A percentile compares a stretch with the other conserved stretches of the same genome.
Conservation (phyloP, 2,888 invertebrate species). For the Leucoma salicis region DNA sequence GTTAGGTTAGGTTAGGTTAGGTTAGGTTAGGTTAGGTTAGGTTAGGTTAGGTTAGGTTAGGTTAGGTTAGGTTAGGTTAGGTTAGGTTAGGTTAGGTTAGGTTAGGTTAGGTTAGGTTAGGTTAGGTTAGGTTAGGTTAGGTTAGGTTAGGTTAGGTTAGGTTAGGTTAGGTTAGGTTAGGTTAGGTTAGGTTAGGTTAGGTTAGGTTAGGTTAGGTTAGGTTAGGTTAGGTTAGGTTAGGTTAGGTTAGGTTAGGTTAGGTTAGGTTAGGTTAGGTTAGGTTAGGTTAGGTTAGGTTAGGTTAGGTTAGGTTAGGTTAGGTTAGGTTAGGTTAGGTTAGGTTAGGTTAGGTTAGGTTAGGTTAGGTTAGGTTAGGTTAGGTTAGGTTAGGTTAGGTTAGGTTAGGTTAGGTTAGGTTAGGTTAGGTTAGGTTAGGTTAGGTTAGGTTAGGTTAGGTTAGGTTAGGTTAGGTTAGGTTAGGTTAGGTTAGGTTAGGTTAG, state of each 20-base stretch:
- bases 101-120: constrained; percentile 19
- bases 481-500: no score
- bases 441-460: no score
- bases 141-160: constrained; percentile 18
- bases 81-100: constrained; percentile 26
- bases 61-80: constrained; percentile 27
- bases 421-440: no score
- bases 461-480: no score
- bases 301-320: no score
- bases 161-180: constrained; percentile 20
- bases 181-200: constrained; percentile 26
- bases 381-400: no score
- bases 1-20: constrained; percentile 23
- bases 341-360: no score
- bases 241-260: constrained; percentile 26
- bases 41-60: constrained; percentile 27
- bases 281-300: no score
- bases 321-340: no score
- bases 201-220: constrained; percentile 28
- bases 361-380: no score
- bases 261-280: no score
- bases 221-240: constrained; percentile 27
- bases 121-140: constrained; percentile 15
- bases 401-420: no score
- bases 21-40: constrained; percentile 25